Evolutionary conservation across 1,140 invertebrate species (phyloP).

Genomic region (Steinernema feltiae): DNA sequence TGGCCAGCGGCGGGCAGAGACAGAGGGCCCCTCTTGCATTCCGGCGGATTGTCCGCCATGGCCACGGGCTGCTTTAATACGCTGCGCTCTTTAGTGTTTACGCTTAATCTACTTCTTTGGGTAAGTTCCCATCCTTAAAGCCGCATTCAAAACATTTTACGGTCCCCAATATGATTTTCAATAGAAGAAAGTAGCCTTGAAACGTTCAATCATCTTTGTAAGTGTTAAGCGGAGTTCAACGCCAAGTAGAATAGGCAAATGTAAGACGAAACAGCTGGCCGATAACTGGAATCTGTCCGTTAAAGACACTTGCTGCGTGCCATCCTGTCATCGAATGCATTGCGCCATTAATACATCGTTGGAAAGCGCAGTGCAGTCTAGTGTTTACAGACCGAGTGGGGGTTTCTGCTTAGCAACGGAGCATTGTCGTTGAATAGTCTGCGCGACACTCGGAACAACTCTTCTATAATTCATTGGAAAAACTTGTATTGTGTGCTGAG

Average conservation of each 20-base stretch:
- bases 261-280: neutral
- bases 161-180: too few species aligned
- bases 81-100: conserved; percentile 2
- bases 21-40: neutral
- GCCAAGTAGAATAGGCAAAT: neutral
- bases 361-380: neutral
- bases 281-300: neutral
- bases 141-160: neutral
- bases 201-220: too few species aligned
- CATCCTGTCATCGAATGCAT: neutral
- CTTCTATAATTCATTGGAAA: too few species aligned
- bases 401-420: too few species aligned
- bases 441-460: too few species aligned
- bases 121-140: neutral
- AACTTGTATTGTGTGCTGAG: too few species aligned
- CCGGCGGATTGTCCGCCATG: neutral
- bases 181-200: too few species aligned
- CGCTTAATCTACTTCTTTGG: conserved; percentile 7
- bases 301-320: neutral
- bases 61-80: conserved; percentile 5
- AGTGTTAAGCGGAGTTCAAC: too few species aligned
- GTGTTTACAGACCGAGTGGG: neutral
- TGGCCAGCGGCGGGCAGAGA: neutral
- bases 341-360: neutral
- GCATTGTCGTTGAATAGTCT: too few species aligned